phyloP scores from a whole-genome alignment of 2,113 vertebrate genomes.

The Grallaria varia region DNA sequence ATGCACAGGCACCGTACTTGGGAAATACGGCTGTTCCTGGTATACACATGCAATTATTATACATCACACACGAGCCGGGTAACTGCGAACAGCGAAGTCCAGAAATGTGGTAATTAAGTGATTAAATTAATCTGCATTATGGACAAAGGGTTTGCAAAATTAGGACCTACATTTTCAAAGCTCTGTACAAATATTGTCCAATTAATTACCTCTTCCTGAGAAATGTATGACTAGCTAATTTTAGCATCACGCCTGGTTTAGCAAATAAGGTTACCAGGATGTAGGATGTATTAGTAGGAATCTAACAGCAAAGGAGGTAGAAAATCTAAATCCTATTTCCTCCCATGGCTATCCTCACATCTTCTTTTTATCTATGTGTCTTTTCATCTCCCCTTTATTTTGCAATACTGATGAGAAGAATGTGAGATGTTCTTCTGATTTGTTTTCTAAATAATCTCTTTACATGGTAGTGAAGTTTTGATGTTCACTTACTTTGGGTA shows the following conservation, averaged over 20 bases:
- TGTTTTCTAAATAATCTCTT: neutral
- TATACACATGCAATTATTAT: neutral
- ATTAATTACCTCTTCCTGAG: slow-evolving; percentile 58
- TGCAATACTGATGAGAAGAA: neutral
- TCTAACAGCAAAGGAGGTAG: neutral
- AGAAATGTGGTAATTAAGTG: slow-evolving; percentile 48
- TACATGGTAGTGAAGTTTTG: neutral
- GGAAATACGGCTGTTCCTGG: neutral
- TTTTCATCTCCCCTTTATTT: neutral
- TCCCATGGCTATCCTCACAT: neutral
- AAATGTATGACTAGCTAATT: slow-evolving; percentile 29
- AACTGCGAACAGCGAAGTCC: slow-evolving; percentile 8
- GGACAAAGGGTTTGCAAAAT: slow-evolving; percentile 63
- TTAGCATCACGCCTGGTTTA: slow-evolving; percentile 10
- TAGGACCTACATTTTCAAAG: slow-evolving; percentile 49
- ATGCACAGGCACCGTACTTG: neutral
- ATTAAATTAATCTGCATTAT: slow-evolving; percentile 54
- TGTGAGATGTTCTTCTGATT: neutral
- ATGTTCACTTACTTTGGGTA: neutral
- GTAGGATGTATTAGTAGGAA: neutral
- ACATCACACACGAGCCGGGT: neutral
- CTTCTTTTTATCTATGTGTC: neutral
- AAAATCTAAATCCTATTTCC: neutral
- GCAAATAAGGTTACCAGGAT: slow-evolving; percentile 41
- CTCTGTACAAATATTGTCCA: slow-evolving; percentile 64